Evolutionary conservation across 2,797 vertebrate species (phyloP).

Genomic region (Pangasius mekongensis): DNA sequence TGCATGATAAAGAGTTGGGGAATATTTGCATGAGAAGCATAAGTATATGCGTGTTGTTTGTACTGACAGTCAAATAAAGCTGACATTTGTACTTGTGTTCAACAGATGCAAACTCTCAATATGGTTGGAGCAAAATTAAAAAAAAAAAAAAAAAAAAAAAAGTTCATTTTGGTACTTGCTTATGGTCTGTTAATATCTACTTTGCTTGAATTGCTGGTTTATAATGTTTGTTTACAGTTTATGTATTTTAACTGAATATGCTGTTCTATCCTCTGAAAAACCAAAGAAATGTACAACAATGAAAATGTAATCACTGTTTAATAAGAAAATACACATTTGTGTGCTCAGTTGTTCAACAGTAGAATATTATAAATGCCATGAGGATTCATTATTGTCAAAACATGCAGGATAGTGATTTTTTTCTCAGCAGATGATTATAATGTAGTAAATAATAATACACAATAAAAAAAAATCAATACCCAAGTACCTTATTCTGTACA

Average conservation of each 20-base stretch:
- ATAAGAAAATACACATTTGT: conserved; percentile 55
- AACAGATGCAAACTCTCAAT: background rate
- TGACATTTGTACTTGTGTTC: background rate
- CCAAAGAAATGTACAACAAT: background rate
- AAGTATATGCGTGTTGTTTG: background rate
- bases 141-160: background rate
- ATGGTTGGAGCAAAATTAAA: background rate
- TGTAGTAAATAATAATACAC: conserved; percentile 7
- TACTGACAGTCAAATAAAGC: background rate
- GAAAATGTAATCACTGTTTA: conserved; percentile 38
- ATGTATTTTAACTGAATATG: background rate
- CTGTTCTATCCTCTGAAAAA: background rate
- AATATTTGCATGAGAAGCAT: background rate
- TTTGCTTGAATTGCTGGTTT: background rate
- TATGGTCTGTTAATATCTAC: background rate
- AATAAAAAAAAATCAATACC: background rate
- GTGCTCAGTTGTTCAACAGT: conserved; percentile 7
- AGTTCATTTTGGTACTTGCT: background rate
- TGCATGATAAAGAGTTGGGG: background rate
- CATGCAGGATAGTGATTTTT: conserved; percentile 20
- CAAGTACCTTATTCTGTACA: background rate
- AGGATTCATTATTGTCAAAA: conserved; percentile 38
- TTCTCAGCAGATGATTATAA: conserved; percentile 14
- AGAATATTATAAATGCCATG: conserved; percentile 1
- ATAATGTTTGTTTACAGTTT: background rate